phyloP scores from a whole-genome alignment of 1,140 invertebrate genomes.

The Neodiprion pinetum region DNA sequence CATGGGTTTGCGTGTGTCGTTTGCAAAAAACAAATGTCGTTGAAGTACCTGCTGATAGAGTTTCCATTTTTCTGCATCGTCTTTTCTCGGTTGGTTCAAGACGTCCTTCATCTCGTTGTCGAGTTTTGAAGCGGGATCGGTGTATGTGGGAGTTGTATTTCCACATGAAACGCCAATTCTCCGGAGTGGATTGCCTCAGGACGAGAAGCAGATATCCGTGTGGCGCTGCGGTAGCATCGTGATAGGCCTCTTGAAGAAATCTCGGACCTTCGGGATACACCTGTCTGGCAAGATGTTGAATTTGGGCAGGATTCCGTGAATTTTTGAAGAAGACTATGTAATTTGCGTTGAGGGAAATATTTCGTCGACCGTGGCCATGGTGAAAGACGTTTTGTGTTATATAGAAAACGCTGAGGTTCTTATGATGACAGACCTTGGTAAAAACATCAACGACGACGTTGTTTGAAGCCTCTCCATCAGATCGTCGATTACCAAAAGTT shows the following conservation, averaged over 20 bases:
- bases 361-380: slow-evolving; percentile 48
- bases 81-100: not conserved
- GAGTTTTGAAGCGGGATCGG: too few relatives aligned
- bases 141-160: too few relatives aligned
- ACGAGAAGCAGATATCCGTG: slow-evolving; percentile 50
- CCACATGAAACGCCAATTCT: not conserved
- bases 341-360: slow-evolving; percentile 46
- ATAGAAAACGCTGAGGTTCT: slow-evolving; percentile 12
- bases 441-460: too few relatives aligned
- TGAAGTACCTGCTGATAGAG: slow-evolving; percentile 12
- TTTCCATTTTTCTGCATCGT: slow-evolving; percentile 18
- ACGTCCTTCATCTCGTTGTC: slow-evolving; percentile 10
- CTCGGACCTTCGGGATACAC: slow-evolving; percentile 47
- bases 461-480: too few relatives aligned
- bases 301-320: slow-evolving; percentile 52
- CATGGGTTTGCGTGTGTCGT: slow-evolving; percentile 11
- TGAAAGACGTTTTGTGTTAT: slow-evolving; percentile 56
- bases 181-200: slow-evolving; percentile 43
- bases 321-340: slow-evolving; percentile 44
- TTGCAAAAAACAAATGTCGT: not conserved
- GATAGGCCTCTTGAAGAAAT: slow-evolving; percentile 53
- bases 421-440: not conserved
- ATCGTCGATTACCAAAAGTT: too few relatives aligned
- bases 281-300: slow-evolving; percentile 46
- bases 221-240: slow-evolving; percentile 44